Evolutionary conservation across 2,797 vertebrate species (phyloP).

Genomic region (Scyliorhinus canicula): DNA sequence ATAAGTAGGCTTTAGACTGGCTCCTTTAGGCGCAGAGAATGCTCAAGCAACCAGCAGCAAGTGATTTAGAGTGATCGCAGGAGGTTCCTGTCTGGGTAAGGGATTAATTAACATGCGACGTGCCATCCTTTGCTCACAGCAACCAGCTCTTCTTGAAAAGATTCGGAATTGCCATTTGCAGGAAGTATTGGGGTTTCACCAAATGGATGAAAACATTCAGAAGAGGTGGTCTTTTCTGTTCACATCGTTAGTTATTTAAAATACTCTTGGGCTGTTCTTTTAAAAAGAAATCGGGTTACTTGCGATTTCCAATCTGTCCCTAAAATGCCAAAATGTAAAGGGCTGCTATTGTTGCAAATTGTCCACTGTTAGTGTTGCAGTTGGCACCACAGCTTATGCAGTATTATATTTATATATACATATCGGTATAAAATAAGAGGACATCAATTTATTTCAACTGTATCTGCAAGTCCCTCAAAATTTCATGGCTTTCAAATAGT

Average conservation of each 20-base stretch:
- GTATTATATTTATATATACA: no score
- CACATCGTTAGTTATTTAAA: neutral
- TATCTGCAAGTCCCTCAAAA: neutral
- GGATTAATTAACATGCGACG: constrained; percentile 36
- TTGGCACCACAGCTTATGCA: neutral
- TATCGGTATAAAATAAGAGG: neutral
- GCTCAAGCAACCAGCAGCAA: neutral
- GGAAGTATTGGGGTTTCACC: constrained; percentile 33
- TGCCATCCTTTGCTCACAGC: constrained; percentile 28
- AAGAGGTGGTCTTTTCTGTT: no score
- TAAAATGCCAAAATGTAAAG: neutral
- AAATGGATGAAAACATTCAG: neutral
- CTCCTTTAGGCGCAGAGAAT: neutral
- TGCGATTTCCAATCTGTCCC: no score
- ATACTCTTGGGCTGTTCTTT: neutral
- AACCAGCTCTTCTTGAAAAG: constrained; percentile 40
- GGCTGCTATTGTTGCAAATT: neutral
- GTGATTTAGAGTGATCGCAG: constrained; percentile 23
- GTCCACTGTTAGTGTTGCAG: neutral
- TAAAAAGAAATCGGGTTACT: neutral
- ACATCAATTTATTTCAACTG: neutral
- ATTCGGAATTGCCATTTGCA: constrained; percentile 37
- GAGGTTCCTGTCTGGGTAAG: constrained; percentile 34
- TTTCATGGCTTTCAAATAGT: neutral
- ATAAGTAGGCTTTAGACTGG: neutral